These are phyloP conservation scores for Ashinkailepas kermadecensis DNA, from an alignment of 2,888 invertebrate species.

Conservation along the genomic window DNA sequence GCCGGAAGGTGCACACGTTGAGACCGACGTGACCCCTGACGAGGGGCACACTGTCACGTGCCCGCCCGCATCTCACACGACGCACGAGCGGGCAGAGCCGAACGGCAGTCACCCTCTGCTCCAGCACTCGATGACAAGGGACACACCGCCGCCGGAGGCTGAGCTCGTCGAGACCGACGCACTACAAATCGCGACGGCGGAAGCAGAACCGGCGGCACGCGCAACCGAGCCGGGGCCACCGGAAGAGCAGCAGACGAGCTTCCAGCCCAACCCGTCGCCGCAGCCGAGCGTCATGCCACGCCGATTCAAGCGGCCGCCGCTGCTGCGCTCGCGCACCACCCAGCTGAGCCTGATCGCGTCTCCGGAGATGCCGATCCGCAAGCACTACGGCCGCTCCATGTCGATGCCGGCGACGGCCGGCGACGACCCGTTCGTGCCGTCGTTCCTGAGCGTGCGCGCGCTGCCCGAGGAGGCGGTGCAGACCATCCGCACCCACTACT, in stretches of 20 bases:
- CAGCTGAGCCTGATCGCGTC: conserved; percentile 4
- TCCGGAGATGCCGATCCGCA: not conserved
- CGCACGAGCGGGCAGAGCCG: no score
- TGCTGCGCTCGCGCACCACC: conserved; percentile 4
- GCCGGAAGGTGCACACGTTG: no score
- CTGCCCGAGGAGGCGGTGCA: not conserved
- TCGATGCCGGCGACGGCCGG: not conserved
- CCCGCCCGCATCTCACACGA: no score
- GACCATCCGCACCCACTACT: conserved; percentile 29
- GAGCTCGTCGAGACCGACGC: no score
- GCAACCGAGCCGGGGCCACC: no score
- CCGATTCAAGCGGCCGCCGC: conserved; percentile 9
- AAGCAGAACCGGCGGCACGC: no score
- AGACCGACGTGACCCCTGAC: no score
- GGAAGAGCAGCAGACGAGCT: not conserved
- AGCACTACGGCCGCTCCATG: conserved; percentile 18
- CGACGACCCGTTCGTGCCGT: not conserved
- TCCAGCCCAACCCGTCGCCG: not conserved
- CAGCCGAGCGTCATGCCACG: not conserved
- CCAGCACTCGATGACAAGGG: no score
- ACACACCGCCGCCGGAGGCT: no score
- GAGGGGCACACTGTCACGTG: no score
- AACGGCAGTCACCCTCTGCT: no score
- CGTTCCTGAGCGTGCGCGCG: not conserved
- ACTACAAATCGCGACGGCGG: no score